Evolutionary conservation across 2,888 invertebrate genomes (phyloP).

Genomic region (Euplagia quadripunctaria): DNA sequence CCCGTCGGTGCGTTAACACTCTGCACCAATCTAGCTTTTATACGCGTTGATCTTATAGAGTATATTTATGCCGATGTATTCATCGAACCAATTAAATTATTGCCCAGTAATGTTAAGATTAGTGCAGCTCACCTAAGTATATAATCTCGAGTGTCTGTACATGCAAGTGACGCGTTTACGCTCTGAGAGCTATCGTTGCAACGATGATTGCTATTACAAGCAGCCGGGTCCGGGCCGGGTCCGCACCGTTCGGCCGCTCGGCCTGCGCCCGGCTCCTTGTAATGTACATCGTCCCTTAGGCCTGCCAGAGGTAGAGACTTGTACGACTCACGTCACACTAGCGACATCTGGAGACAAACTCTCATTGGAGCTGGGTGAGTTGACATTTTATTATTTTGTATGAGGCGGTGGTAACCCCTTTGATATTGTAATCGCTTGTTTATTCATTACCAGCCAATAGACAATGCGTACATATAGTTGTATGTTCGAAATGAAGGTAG

Average conservation of each 20-base stretch:
- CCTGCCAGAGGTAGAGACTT: constrained; percentile 12
- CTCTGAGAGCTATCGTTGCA: not conserved
- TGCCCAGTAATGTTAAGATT: not conserved
- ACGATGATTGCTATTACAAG: not conserved
- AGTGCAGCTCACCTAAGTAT: not conserved
- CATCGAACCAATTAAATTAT: not conserved
- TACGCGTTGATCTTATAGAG: not conserved
- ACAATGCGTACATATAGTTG: not conserved
- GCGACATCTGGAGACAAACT: constrained; percentile 10
- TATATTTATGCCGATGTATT: not conserved
- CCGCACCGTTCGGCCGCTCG: not conserved
- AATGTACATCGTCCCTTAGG: constrained; percentile 12
- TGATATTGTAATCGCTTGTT: not conserved
- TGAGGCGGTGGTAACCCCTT: not conserved
- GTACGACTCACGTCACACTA: constrained; percentile 11
- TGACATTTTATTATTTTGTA: not conserved
- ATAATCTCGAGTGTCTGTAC: not conserved
- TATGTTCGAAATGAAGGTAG: not conserved
- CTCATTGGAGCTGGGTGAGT: constrained; percentile 15
- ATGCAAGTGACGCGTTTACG: not conserved
- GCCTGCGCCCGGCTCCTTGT: not conserved
- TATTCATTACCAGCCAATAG: not conserved
- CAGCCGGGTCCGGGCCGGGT: not conserved
- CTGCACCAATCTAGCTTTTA: constrained; percentile 2
- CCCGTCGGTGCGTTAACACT: not conserved